A percentile compares a stretch with the other conserved stretches of the same genome.
Evolutionary conservation across 2,797 vertebrate species (phyloP).

Genomic region (Lutjanus argentimaculatus): DNA sequence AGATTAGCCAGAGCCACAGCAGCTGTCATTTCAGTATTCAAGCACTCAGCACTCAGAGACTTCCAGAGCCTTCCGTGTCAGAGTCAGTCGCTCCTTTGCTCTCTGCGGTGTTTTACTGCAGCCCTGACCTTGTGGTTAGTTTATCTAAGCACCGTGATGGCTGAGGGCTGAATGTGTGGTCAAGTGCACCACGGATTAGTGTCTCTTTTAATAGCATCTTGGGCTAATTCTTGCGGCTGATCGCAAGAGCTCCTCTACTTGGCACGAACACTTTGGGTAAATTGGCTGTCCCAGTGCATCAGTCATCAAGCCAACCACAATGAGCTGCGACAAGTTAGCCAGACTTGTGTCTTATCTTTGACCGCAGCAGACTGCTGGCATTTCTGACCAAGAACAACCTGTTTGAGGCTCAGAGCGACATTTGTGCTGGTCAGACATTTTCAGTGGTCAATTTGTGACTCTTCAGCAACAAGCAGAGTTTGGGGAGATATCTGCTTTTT

Average conservation of each 20-base stretch:
- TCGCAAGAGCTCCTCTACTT: slow-evolving; percentile 66
- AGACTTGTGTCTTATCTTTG: slow-evolving; percentile 33
- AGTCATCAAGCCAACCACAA: slow-evolving; percentile 54
- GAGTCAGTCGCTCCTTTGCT: slow-evolving; percentile 29
- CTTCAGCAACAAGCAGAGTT: background rate
- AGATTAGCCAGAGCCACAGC: slow-evolving; percentile 41
- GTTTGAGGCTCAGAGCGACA: slow-evolving; percentile 13
- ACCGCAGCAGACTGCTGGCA: slow-evolving; percentile 22
- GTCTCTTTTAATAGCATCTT: slow-evolving; percentile 79
- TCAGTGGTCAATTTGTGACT: slow-evolving; percentile 17
- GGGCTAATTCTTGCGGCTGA: slow-evolving; percentile 77
- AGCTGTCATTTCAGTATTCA: slow-evolving; percentile 37
- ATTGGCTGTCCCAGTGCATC: slow-evolving; percentile 65
- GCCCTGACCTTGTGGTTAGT: slow-evolving; percentile 74
- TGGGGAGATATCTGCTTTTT: background rate
- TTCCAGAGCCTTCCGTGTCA: slow-evolving; percentile 43
- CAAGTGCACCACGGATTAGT: slow-evolving; percentile 80
- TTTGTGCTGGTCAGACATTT: slow-evolving; percentile 23
- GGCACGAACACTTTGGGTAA: slow-evolving; percentile 68
- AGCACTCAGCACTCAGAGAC: slow-evolving; percentile 8
- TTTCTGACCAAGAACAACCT: slow-evolving; percentile 27
- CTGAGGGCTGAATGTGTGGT: slow-evolving; percentile 74
- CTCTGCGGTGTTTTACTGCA: slow-evolving; percentile 47
- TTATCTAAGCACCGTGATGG: slow-evolving; percentile 64
- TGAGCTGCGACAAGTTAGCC: slow-evolving; percentile 41